Evolutionary conservation across 2,888 invertebrate genomes (phyloP), one percentile per base, ranked within the genome.

Genomic region (Cordilura impudica): DNA sequence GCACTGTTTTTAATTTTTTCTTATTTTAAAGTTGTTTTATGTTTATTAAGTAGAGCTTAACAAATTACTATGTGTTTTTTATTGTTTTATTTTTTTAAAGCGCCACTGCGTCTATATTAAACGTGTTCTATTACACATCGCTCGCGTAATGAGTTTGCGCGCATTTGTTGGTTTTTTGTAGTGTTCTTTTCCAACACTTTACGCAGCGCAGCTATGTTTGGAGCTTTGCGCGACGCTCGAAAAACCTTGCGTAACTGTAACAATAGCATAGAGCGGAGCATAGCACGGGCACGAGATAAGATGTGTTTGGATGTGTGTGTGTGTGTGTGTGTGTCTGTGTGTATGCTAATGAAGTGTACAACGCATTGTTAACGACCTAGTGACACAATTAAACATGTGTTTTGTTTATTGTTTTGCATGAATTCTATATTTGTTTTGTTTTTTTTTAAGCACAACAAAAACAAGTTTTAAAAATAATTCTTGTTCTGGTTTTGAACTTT

Each of bases 301-400:
- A n/a, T 35, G 31, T 39, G 63, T 69, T 58, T 65, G 39, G n/a
- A n/a, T n/a, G n/a, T n/a, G n/a, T n/a, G n/a, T n/a, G n/a, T n/a
- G n/a, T n/a, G n/a, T n/a, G n/a, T n/a, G n/a, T n/a, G n/a, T n/a
- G n/a, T n/a, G n/a, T 63, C 19, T 56, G 14, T 14, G 23, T 43
- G 60, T 35, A 35, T n/a, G n/a, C n/a, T n/a, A 43, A 43, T 65
- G 21, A 67, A 43, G 21, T 78, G 35, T 56, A 60, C 45, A 71
- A 49, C 51, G 71, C 69, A 72, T 66, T 66, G 66, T 53, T 65
- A 77, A 78, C 79, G 81, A 82, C 82, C 82, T 71, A 79, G 77
- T 82, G 82, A 82, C 82, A 82, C 80, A 81, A 65, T 77, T 79
- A 31, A 79, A 74, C 73, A 77, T 77, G 73, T 76, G 49, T 70